Percentiles rank a stretch among this genome's conserved stretches.
These are phyloP conservation scores for Micropoecilia bifurca DNA, from an alignment of 2,797 vertebrate species.

Conservation along the genomic window DNA sequence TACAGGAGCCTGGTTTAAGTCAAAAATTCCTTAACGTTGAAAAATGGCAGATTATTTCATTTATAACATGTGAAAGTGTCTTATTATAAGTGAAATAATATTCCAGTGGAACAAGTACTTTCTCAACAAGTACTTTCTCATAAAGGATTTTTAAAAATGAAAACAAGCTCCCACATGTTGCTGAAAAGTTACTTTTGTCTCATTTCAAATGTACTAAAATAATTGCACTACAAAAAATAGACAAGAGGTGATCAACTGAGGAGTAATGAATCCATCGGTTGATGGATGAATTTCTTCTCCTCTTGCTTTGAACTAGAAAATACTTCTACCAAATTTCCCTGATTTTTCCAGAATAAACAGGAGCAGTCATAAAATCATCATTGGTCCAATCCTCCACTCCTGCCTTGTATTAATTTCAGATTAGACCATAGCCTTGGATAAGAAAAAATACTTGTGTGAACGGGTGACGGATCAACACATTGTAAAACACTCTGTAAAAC, in stretches of 20 bases:
- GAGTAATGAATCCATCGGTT: not conserved
- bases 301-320: not conserved
- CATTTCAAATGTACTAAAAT: no score
- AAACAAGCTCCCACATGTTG: no score
- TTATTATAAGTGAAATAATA: no score
- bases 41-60: no score
- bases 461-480: not conserved
- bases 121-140: no score
- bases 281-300: not conserved
- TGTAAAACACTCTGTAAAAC: conserved; percentile 1
- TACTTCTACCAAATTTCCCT: not conserved
- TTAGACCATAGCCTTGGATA: not conserved
- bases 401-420: not conserved
- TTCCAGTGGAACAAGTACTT: no score
- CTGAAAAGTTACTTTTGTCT: no score
- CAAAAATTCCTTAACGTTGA: no score
- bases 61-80: no score
- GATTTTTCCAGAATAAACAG: not conserved
- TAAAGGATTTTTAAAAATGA: no score
- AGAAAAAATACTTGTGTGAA: not conserved
- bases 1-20: no score
- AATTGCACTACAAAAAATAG: no score
- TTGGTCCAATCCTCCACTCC: not conserved
- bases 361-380: not conserved
- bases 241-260: not conserved